Base-by-base conservation (phyloP, 2,888 invertebrate genomes). In the Pterostichus niger region DNA sequence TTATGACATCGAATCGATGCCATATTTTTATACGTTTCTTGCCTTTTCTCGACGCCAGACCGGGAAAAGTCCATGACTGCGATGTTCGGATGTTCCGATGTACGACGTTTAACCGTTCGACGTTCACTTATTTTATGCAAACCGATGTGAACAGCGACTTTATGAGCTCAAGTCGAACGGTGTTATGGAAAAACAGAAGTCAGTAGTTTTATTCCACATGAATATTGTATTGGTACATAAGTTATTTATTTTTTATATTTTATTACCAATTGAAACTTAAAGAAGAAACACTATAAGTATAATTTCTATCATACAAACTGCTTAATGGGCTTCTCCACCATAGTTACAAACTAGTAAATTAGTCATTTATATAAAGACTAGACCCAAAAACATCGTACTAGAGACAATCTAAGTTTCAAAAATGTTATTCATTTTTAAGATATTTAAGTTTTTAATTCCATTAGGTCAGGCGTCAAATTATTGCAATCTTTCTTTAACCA, bases 111-210 rank as follows among this genome's bases (percentile, higher is more conserved):
- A 54, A 31, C 4, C 10, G 44, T 71, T 17, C 44, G 44, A 52
- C 46, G 75, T 75, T 75, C 75, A 75, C 75, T 75, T 64, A 79
- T 79, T 79, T 79, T 79, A 79, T 79, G 79, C 49, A 33, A 49
- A 79, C 13, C 49, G 79, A 79, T 13, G 68, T 68, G 76, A 76
- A 76, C 54, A 56, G 33, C 44, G 54, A 76, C 54, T 76, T 76
- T 76, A 76, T 76, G 76, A 54, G 17, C 11, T 52, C 35, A 6
- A 71, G 17, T 17, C 76, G 10, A 76, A 35, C 56, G 52, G 46
- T 40, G 15, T 52, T 54, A 76, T 76, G 56, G 56, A 56, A 56
- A 56, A 56, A 56, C 56, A 56, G 56, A 5, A 17, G 56, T 52
- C 4, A 17, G 56, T 56, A 56, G 56, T 56, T 56, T 56, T 56